A percentile compares a stretch with the other conserved stretches of the same genome.
Evolutionary conservation across 2,888 invertebrate species (phyloP).

Genomic region (Limnephilus auricula): DNA sequence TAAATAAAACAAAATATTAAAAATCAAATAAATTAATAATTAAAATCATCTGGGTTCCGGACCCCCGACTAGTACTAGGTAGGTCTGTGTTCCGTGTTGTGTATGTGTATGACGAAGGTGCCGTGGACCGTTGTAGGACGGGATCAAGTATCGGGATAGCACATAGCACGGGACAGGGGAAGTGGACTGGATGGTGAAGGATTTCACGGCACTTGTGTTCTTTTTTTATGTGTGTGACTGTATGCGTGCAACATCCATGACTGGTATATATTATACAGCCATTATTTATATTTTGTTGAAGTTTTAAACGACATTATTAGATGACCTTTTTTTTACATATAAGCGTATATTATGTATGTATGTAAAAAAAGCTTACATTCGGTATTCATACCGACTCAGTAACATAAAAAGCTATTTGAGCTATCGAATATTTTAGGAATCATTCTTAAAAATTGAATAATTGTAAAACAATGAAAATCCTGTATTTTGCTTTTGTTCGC

Average conservation of each 20-base stretch:
- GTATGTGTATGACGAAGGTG: conserved; percentile 59
- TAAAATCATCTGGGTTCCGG: not conserved
- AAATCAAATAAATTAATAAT: too few relatives aligned
- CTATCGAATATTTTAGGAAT: too few relatives aligned
- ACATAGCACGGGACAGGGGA: not conserved
- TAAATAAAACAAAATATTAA: too few relatives aligned
- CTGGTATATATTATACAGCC: too few relatives aligned
- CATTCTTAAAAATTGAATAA: too few relatives aligned
- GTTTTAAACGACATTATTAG: not conserved
- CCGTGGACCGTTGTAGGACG: conserved; percentile 9
- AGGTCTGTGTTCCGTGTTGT: not conserved
- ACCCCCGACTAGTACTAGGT: not conserved
- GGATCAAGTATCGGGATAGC: not conserved
- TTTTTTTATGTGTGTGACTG: conserved; percentile 15
- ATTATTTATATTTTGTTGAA: not conserved
- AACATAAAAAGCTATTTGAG: too few relatives aligned
- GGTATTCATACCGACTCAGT: too few relatives aligned
- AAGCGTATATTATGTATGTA: too few relatives aligned
- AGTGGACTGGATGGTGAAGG: not conserved
- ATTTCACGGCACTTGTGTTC: conserved; percentile 47
- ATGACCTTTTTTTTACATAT: not conserved
- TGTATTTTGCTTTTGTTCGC: too few relatives aligned
- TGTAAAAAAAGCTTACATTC: too few relatives aligned
- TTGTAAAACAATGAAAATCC: too few relatives aligned
- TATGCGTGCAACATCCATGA: not conserved